Base-by-base conservation (phyloP, 2,113 vertebrate species). In the Oostethus manadensis region DNA sequence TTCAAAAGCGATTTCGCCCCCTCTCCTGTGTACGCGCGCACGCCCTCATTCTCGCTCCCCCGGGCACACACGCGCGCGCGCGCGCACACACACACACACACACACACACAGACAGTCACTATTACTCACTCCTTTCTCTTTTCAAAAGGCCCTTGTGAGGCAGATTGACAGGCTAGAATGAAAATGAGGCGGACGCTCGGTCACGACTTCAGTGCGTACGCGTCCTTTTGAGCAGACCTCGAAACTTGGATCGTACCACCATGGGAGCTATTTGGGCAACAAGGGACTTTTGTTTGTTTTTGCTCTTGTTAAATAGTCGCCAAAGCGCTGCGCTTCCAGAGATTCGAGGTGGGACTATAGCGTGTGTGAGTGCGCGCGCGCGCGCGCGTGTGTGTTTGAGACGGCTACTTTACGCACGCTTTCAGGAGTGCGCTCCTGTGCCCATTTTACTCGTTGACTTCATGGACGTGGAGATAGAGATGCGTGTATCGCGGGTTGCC, bases 231-330 rank as follows among this genome's bases (percentile, higher is more conserved):
- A 87, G 85, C 55, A 87, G 78, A 84, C 77, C 75, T 84, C 77
- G 80, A 85, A 79, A 84, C 80, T 80, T 76, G 84, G 81, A 87
- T 84, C 78, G 66, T 83, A 84, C 88, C 89, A 84, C 88, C 81
- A 92, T 92, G 91, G 89, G 87, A 87, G 84, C 82, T 87, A 49
- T 88, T 86, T 82, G 90, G 80, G 83, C 82, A 77, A 75, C 83
- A 56, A 78, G 78, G 77, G 78, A 86, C 85, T 83, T 90, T 46
- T 90, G 89, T 89, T 89, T 90, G 87, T 86, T 90, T 87, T 85
- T 91, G 81, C 88, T 91, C 84, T 78, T 92, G 86, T 89, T 91
- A 88, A 88, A 89, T 79, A 88, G 82, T 83, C 81, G 82, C 80
- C 88, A 88, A 85, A 89, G 83, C 83, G 67, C 79, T 50, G 85